These are phyloP conservation scores for Salmo trutta DNA, from an alignment of 2,797 vertebrate genomes.

Conservation along the genomic window DNA sequence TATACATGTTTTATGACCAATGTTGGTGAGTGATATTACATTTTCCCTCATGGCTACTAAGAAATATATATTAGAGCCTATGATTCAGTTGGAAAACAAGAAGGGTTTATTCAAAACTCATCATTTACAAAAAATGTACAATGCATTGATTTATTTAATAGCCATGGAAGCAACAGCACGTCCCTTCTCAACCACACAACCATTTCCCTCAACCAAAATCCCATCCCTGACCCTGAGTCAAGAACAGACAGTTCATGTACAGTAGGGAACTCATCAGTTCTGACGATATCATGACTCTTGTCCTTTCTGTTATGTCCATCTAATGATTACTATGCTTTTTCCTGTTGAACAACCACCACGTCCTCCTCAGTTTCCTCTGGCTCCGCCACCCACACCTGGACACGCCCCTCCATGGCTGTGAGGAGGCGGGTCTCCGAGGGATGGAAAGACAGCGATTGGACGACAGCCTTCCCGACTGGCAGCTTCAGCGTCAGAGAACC, in stretches of 20 bases:
- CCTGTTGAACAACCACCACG: slow-evolving; percentile 1
- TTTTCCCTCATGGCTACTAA: not conserved
- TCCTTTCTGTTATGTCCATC: not conserved
- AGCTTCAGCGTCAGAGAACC: slow-evolving; percentile 81
- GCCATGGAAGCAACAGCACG: not conserved
- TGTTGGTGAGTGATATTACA: not conserved
- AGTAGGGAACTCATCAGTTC: not conserved
- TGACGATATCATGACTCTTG: not conserved
- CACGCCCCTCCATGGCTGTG: slow-evolving; percentile 78
- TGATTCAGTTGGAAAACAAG: not conserved
- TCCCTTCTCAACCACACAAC: not conserved
- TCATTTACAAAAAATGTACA: slow-evolving; percentile 27
- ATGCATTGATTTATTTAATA: not conserved
- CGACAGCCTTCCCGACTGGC: slow-evolving; percentile 80
- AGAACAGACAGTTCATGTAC: not conserved
- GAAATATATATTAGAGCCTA: not conserved
- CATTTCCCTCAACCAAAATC: not conserved
- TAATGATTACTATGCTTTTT: not conserved
- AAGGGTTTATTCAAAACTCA: slow-evolving; percentile 34
- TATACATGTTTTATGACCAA: not conserved
- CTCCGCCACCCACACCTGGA: slow-evolving; percentile 86
- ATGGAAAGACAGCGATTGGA: slow-evolving; percentile 90
- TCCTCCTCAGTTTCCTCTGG: slow-evolving; percentile 60
- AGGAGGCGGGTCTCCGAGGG: slow-evolving; percentile 82
- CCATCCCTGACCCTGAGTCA: not conserved